Base-by-base conservation (phyloP, 64 coral and sea anemone species). In the Montipora efflorescens region DNA sequence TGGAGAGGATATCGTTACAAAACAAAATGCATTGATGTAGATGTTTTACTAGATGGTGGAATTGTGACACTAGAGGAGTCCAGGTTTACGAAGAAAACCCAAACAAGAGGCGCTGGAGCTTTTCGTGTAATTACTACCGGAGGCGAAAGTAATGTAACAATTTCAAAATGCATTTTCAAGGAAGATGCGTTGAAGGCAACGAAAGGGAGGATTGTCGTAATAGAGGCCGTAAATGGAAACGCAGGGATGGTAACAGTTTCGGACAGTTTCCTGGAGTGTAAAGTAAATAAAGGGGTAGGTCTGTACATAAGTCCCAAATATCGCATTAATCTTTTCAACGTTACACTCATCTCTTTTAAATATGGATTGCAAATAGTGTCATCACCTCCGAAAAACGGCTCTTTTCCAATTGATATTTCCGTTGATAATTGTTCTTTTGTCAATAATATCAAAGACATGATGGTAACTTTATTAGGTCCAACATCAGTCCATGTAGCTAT, bases 231-330 rank as follows among this genome's bases (percentile, higher is more conserved):
- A 62, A 82, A 82, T 5, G 58, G 23, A 0, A 82, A 64, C 44
- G 53, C 80, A 62, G 55, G 80, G 3, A 44, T 12, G 2, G 80
- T 82, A 44, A 64, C 58, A 15, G 23, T 82, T 46, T 6, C 21
- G 45, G 15, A 82, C 80, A 82, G 80, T 8, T 44, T 43, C 0
- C 23, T 82, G 3, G 8, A 2, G 1, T 18, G 25, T 58, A 82
- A 6, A 8, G 5, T 0, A 36, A 28, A 25, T 12, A 82, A 44
- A 45, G 12, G 64, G 4, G 22, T 5, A 16, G 80, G 4, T 12
- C 15, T 82, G 9, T 7, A 15, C 8, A 64, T 82, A 82, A 82
- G 80, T 82, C 80, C 80, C 57, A 82, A 82, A 62, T 82, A 82
- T 13, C 80, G 28, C 2, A 64, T 82, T 64, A 64, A 15, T 7